A percentile compares a stretch with the other conserved stretches of the same genome.
Evolutionary conservation across 2,888 invertebrate genomes (phyloP).

Genomic region (Apotomis turbidana): DNA sequence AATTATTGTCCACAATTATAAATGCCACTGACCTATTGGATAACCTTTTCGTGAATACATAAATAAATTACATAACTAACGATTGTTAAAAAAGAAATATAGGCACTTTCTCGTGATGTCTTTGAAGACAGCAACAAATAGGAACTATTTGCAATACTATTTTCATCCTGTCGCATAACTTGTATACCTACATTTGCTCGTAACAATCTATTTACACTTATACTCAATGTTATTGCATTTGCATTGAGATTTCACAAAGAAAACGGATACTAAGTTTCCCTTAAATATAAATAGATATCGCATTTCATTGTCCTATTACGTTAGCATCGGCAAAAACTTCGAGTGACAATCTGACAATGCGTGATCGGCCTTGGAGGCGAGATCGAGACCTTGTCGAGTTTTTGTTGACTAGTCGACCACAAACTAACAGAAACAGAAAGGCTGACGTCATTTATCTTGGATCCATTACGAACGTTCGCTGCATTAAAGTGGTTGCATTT

Average conservation of each 20-base stretch:
- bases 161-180: not conserved
- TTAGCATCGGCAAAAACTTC: constrained; percentile 33
- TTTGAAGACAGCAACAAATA: constrained; percentile 3
- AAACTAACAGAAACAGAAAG: constrained; percentile 36
- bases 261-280: constrained; percentile 33
- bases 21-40: constrained; percentile 32
- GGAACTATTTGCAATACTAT: not conserved
- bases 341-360: constrained; percentile 38
- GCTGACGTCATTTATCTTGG: constrained; percentile 31
- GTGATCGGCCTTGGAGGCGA: constrained; percentile 34
- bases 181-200: no score
- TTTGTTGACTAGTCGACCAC: constrained; percentile 29
- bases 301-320: constrained; percentile 36
- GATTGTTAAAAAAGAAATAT: not conserved
- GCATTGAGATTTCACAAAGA: constrained; percentile 21
- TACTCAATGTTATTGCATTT: constrained; percentile 8
- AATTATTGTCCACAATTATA: constrained; percentile 14
- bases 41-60: constrained; percentile 12
- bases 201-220: not conserved
- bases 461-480: constrained; percentile 1
- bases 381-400: constrained; percentile 37
- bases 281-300: constrained; percentile 33
- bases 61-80: constrained; percentile 9
- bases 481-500: not conserved
- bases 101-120: not conserved